Conservation (phyloP, 2,113 vertebrate genomes). For the Aleadryas rufinucha region DNA sequence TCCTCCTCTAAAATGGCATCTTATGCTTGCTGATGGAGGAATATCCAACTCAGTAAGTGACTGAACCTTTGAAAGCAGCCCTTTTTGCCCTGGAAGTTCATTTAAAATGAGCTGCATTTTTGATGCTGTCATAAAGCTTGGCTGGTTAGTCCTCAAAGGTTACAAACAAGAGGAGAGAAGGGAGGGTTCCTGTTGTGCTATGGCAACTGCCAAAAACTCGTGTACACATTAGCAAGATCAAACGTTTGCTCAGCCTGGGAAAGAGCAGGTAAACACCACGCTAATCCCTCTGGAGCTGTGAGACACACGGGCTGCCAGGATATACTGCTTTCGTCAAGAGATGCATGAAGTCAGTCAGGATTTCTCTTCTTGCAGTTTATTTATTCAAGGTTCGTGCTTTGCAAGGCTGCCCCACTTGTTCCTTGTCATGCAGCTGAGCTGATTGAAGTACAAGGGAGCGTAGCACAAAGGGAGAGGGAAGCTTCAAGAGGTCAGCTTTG, state of each 20-base stretch:
- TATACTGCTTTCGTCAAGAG: background rate
- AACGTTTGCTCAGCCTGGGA: constrained; percentile 12
- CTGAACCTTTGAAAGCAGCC: background rate
- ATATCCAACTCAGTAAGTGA: background rate
- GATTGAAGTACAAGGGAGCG: background rate
- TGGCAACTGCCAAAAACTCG: background rate
- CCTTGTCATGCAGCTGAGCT: background rate
- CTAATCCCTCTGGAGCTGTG: constrained; percentile 11
- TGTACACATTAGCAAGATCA: background rate
- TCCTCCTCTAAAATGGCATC: background rate
- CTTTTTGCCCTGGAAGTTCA: background rate
- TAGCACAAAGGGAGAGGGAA: background rate
- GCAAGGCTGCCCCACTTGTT: background rate
- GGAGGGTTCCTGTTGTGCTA: background rate
- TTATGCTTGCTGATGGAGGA: background rate
- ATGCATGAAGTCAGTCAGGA: background rate
- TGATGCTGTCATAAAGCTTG: background rate
- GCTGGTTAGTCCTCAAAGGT: background rate
- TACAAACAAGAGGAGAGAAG: background rate
- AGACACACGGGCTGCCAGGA: background rate
- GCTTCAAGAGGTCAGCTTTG: background rate
- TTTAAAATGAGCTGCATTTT: background rate
- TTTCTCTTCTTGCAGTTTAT: constrained; percentile 1
- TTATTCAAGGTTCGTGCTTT: background rate
- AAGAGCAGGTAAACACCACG: background rate